phyloP scores from a whole-genome alignment of 1,140 invertebrate species.

The Wiebesia pumilae region DNA sequence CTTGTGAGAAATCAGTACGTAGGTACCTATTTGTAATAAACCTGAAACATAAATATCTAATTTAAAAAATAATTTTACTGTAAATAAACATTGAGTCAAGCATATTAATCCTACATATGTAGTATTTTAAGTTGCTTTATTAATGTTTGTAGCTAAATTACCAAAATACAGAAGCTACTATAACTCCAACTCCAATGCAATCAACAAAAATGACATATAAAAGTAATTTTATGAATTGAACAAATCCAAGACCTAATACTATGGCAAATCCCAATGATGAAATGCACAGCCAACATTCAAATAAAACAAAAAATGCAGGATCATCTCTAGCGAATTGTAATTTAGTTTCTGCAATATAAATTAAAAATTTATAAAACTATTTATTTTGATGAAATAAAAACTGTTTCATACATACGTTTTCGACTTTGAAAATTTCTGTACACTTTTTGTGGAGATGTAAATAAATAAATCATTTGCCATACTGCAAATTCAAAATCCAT shows the following conservation, averaged over 20 bases:
- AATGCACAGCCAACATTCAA: conserved; percentile 90
- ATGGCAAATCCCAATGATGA: conserved; percentile 94
- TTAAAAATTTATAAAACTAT: conserved; percentile 10
- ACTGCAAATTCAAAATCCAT: conserved; percentile 99
- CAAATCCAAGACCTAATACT: conserved; percentile 84
- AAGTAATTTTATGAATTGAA: conserved; percentile 89
- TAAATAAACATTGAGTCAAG: background rate
- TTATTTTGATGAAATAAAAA: background rate
- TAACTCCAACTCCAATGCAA: conserved; percentile 90
- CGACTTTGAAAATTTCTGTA: conserved; percentile 98
- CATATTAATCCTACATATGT: background rate
- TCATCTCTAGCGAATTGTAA: conserved; percentile 99
- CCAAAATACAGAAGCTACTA: conserved; percentile 95
- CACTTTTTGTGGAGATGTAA: conserved; percentile 96
- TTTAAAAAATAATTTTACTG: conserved; percentile 18
- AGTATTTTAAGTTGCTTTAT: conserved; percentile 31
- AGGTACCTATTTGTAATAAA: conserved; percentile 92
- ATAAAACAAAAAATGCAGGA: conserved; percentile 96
- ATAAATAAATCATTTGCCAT: conserved; percentile 99
- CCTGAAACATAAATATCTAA: conserved; percentile 77
- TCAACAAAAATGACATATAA: conserved; percentile 96
- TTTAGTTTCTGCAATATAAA: conserved; percentile 88
- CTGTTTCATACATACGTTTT: conserved; percentile 87
- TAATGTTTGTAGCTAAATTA: conserved; percentile 67
- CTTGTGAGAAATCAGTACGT: conserved; percentile 80